These are phyloP conservation scores for Hesperia comma DNA, from an alignment of 2,888 invertebrate species.

Conservation along the genomic window DNA sequence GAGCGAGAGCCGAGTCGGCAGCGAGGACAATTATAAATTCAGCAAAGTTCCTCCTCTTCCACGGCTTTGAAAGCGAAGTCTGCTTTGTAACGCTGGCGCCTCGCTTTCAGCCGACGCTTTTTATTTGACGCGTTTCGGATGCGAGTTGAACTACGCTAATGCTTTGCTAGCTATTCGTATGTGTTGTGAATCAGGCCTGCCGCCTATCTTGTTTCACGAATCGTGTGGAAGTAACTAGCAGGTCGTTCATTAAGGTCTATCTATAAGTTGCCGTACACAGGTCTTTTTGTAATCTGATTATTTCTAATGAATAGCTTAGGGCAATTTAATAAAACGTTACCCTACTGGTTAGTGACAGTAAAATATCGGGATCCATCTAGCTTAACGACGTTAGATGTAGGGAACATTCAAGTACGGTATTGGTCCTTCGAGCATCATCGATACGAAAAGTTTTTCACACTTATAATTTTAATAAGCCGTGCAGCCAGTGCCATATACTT, in stretches of 20 bases:
- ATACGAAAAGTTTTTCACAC: neutral
- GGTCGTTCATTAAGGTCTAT: too few species aligned
- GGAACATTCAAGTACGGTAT: too few species aligned
- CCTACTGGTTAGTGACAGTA: too few species aligned
- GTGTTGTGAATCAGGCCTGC: neutral
- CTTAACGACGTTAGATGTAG: too few species aligned
- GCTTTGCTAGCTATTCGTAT: neutral
- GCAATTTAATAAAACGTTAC: too few species aligned
- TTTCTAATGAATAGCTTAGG: neutral
- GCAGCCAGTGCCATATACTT: neutral
- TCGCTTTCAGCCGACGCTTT: conserved; percentile 56
- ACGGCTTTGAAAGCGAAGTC: conserved; percentile 44
- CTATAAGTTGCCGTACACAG: too few species aligned
- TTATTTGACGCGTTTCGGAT: conserved; percentile 45
- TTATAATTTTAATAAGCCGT: neutral
- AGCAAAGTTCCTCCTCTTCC: conserved; percentile 46
- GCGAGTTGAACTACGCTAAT: conserved; percentile 32
- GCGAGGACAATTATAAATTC: conserved; percentile 55
- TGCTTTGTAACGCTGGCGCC: conserved; percentile 48
- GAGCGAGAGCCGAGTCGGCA: conserved; percentile 43
- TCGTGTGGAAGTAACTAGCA: too few species aligned
- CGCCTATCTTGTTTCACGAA: too few species aligned
- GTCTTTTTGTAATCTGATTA: too few species aligned
- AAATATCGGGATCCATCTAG: too few species aligned
- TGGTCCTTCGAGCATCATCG: neutral